Percentiles rank a stretch among this genome's conserved stretches.
phyloP scores from a whole-genome alignment of 2,888 invertebrate genomes.

The Siphlonurus alternatus region DNA sequence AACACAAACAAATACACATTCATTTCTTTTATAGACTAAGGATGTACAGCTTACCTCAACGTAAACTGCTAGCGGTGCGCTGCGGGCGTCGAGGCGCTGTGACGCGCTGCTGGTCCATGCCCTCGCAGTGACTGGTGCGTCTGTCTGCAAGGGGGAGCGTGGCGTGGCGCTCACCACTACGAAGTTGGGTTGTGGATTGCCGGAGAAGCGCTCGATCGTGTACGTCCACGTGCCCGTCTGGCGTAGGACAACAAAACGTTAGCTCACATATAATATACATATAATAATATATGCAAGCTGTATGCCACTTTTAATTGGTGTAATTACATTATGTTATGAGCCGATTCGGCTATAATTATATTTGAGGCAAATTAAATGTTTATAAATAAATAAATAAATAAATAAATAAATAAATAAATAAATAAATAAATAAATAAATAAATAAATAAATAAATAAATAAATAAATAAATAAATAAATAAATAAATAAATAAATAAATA shows the following conservation, averaged over 20 bases:
- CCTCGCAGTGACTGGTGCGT: slow-evolving; percentile 29
- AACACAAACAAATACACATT: not conserved
- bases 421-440: too few species aligned
- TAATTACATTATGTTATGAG: too few species aligned
- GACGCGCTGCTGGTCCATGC: slow-evolving; percentile 29
- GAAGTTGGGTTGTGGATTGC: slow-evolving; percentile 40
- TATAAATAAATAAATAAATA: too few species aligned
- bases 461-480: too few species aligned
- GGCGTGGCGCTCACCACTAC: slow-evolving; percentile 42
- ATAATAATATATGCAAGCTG: too few species aligned
- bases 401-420: too few species aligned
- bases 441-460: too few species aligned
- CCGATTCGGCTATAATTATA: too few species aligned
- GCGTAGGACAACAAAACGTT: not conserved
- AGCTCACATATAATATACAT: too few species aligned
- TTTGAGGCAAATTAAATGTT: too few species aligned
- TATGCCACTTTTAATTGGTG: too few species aligned
- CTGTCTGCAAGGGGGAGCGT: slow-evolving; percentile 19
- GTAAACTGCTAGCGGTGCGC: slow-evolving; percentile 31
- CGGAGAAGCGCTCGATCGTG: slow-evolving; percentile 35
- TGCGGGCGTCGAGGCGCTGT: slow-evolving; percentile 18
- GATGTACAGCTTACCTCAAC: slow-evolving; percentile 27
- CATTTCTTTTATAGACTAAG: not conserved
- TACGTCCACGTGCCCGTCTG: slow-evolving; percentile 40
- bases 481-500: too few species aligned